phyloP scores from a whole-genome alignment of 2,113 vertebrate genomes.

The Tapirus terrestris region DNA sequence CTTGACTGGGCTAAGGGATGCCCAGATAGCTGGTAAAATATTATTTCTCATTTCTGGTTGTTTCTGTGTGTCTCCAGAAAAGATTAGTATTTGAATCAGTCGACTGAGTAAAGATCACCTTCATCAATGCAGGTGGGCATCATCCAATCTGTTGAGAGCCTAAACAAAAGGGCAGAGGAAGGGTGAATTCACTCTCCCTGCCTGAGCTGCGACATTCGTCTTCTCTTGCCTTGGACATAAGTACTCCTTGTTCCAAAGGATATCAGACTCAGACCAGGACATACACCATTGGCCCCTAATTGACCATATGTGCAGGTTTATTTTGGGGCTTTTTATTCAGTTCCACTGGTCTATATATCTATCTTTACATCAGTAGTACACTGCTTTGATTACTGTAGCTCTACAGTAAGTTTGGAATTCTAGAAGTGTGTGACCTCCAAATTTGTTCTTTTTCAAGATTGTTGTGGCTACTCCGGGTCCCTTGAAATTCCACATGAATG shows the following conservation, averaged over 20 bases:
- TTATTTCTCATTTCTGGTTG: neutral
- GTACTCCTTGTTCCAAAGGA: neutral
- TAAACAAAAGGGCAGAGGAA: neutral
- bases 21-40: neutral
- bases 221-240: neutral
- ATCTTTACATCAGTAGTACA: neutral
- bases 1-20: neutral
- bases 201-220: neutral
- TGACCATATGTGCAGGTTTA: neutral
- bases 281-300: neutral
- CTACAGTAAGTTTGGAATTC: neutral
- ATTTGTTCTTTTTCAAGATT: neutral
- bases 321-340: neutral
- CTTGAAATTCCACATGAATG: neutral
- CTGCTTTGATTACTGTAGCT: neutral
- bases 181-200: neutral
- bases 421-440: neutral
- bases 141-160: neutral
- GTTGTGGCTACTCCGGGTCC: neutral
- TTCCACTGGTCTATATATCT: neutral
- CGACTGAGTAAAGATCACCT: neutral
- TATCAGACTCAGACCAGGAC: neutral
- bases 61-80: neutral
- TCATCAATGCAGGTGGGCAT: neutral
- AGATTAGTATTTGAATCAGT: neutral